A percentile compares a stretch with the other conserved stretches of the same genome.
Evolutionary conservation across 2,888 invertebrate species (phyloP).

Genomic region (Carabus problematicus): DNA sequence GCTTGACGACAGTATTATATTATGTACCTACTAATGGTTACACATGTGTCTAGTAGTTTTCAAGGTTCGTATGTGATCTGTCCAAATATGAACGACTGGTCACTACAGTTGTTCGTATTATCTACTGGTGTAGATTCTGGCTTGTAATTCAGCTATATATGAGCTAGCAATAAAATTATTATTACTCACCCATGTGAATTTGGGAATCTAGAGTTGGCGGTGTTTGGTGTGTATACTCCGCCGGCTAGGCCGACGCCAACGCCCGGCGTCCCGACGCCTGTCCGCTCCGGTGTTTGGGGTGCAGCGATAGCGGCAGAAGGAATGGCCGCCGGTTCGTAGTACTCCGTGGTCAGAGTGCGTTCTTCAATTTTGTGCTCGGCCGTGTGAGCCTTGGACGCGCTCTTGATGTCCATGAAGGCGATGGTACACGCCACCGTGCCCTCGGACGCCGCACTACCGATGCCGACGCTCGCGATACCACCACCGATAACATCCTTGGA

Average conservation of each 20-base stretch:
- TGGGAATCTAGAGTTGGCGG: conserved; percentile 62
- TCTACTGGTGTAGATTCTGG: too few relatives aligned
- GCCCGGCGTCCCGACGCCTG: conserved; percentile 64
- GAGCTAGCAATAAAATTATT: background rate
- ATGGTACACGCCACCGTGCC: conserved; percentile 83
- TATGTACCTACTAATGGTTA: background rate
- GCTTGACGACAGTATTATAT: too few relatives aligned
- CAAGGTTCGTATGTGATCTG: background rate
- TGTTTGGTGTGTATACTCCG: conserved; percentile 68
- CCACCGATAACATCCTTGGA: conserved; percentile 48
- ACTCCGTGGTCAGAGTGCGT: conserved; percentile 85
- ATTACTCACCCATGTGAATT: conserved; percentile 63
- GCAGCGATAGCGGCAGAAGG: conserved; percentile 61
- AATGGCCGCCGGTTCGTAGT: conserved; percentile 86
- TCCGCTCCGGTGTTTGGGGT: conserved; percentile 52
- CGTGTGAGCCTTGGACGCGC: conserved; percentile 92
- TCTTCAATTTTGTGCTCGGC: conserved; percentile 90
- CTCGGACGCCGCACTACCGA: conserved; percentile 63
- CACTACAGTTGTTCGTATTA: background rate
- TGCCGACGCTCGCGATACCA: conserved; percentile 57
- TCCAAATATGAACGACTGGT: background rate
- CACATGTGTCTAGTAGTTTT: background rate
- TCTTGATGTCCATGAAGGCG: conserved; percentile 97
- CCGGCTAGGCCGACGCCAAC: conserved; percentile 51
- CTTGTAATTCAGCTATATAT: background rate